Conservation (phyloP, 2,888 invertebrate species). For the Nasonia oneida region DNA sequence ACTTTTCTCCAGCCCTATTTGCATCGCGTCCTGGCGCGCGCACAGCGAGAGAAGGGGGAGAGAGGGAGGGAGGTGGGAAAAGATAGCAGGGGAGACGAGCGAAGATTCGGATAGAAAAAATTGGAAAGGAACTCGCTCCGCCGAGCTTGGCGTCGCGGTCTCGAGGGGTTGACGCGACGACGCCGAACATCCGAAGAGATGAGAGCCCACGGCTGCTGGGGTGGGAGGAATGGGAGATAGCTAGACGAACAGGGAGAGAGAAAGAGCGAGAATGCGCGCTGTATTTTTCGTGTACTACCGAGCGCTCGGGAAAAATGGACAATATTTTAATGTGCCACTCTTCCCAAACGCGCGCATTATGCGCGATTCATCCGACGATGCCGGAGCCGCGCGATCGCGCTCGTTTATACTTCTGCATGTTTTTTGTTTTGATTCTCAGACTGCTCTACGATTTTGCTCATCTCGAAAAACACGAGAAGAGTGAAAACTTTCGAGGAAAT, state of each 20-base stretch:
- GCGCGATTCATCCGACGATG: background rate
- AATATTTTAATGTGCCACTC: constrained; percentile 72
- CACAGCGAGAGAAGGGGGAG: background rate
- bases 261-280: constrained; percentile 6
- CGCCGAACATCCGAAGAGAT: background rate
- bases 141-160: background rate
- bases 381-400: background rate
- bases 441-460: constrained; percentile 29
- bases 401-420: background rate
- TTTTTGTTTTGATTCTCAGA: background rate
- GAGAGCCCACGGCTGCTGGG: constrained; percentile 54
- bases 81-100: constrained; percentile 44
- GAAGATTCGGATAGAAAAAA: constrained; percentile 55
- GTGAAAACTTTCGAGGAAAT: background rate
- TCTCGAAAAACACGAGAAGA: constrained; percentile 37
- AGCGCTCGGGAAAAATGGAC: constrained; percentile 67
- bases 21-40: background rate
- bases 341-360: constrained; percentile 54
- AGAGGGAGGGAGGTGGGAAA: constrained; percentile 30
- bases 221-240: constrained; percentile 64
- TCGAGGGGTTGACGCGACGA: constrained; percentile 60
- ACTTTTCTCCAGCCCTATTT: constrained; percentile 22
- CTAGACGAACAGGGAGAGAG: constrained; percentile 40
- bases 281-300: constrained; percentile 42
- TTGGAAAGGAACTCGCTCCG: constrained; percentile 44